A percentile compares a stretch with the other conserved stretches of the same genome.
These are phyloP conservation scores for Sardinella longiceps DNA, from an alignment of 2,797 vertebrate species.

Conservation along the genomic window DNA sequence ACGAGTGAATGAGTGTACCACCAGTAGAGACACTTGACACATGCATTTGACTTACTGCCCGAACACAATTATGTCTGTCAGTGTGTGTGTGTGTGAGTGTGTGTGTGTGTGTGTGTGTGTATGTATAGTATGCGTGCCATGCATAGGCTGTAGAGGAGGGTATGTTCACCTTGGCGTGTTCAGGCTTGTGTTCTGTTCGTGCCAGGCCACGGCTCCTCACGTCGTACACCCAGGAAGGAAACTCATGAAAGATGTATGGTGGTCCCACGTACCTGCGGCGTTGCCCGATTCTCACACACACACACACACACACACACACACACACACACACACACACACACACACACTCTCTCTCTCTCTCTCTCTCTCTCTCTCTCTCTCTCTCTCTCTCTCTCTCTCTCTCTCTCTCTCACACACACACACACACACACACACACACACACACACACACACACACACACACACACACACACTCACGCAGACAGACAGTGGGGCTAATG, in stretches of 20 bases:
- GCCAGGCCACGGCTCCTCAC: neutral
- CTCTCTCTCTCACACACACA: too few species aligned
- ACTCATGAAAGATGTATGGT: conserved; percentile 9
- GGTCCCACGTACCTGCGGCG: neutral
- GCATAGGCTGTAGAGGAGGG: neutral
- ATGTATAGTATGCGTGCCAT: neutral
- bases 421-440: too few species aligned
- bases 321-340: too few species aligned
- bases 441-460: too few species aligned
- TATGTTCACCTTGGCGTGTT: neutral
- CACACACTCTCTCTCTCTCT: neutral
- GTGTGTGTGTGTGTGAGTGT: neutral
- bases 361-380: neutral
- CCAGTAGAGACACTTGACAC: neutral
- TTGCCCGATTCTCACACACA: neutral
- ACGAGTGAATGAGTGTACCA: neutral
- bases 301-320: too few species aligned
- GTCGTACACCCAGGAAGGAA: neutral
- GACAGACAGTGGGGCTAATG: conserved; percentile 22
- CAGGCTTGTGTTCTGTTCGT: neutral
- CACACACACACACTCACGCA: too few species aligned
- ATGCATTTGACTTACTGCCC: neutral
- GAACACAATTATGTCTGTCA: too few species aligned
- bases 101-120: neutral
- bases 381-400: neutral